Base-by-base conservation (phyloP, 2,113 vertebrate genomes). In the Takifugu flavidus region DNA sequence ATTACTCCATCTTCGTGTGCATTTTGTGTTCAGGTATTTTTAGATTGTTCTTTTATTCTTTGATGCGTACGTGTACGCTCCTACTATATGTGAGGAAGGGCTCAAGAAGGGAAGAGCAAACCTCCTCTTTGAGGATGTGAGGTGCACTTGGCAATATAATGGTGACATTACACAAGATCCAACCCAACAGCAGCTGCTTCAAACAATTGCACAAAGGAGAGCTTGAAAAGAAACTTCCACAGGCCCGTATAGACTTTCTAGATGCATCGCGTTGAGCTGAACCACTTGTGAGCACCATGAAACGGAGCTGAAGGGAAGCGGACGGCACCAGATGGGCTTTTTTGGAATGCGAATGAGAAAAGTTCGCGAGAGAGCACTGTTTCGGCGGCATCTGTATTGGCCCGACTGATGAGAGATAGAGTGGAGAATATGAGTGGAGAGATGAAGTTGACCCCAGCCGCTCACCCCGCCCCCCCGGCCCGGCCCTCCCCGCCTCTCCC, bases 381-480 rank as follows among this genome's bases (percentile, higher is more conserved):
- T 45, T 13, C 10, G 58, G 55, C 71, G 49, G 58, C 74, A 75
- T 75, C 64, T 83, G 80, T 77, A 82, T 77, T 74, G 79, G 80
- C 55, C 82, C 85, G 86, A 89, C 86, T 89, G 85, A 86, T 78
- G 75, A 70, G 86, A 86, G 86, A 87, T 86, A 80, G 82, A 84
- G 82, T 86, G 54, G 67, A 82, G 82, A 89, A 87, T 84, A 84
- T 84, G 82, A 88, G 82, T 53, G 26, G 57, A 67, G 79, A 89
- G 81, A 89, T 86, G 85, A 89, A 82, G 86, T 82, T 89, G 90
- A 91, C 90, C 90, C 80, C 72, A 65, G 82, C 11, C 12, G 2
- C 44, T 45, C 14, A 87, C 87, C 87, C 81, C 82, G 87, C 84
- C 77, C 87, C 87, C 87, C 81, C 82, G 87, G 84, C 77, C 70